Conservation (phyloP, 2,113 vertebrate genomes). For the Equus quagga region DNA sequence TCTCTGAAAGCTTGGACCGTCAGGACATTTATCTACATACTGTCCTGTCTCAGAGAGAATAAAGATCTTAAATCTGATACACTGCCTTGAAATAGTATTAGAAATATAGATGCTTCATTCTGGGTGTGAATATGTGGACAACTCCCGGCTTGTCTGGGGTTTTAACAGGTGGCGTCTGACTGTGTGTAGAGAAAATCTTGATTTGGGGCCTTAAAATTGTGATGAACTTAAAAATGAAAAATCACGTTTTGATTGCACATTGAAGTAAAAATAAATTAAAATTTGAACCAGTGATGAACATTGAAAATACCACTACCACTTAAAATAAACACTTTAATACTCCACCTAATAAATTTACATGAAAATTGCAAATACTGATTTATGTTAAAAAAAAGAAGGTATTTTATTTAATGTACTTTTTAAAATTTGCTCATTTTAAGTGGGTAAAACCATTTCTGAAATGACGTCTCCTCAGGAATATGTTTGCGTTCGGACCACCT, state of each 20-base stretch:
- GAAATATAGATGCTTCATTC: constrained; percentile 67
- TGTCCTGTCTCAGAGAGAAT: constrained; percentile 78
- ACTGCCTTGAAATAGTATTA: constrained; percentile 74
- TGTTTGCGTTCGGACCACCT: not conserved
- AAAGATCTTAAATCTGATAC: constrained; percentile 69
- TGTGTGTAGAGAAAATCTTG: not conserved
- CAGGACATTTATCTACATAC: constrained; percentile 78
- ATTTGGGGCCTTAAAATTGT: not conserved
- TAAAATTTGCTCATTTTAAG: not conserved
- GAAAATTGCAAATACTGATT: not conserved
- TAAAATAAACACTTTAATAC: not conserved
- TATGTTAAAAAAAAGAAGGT: not conserved
- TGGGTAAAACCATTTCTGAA: not conserved
- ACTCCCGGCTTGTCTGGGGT: not conserved
- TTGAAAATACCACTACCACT: not conserved
- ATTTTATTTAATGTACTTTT: not conserved
- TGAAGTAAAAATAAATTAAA: constrained; percentile 27
- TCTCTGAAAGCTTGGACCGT: constrained; percentile 78
- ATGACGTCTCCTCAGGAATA: not conserved
- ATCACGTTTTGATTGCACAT: not conserved
- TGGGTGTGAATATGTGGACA: constrained; percentile 10
- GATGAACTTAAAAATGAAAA: constrained; percentile 16
- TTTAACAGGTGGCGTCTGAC: not conserved
- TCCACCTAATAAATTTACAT: not conserved
- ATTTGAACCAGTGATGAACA: not conserved